These are phyloP conservation scores for Drosophila histrio DNA, from an alignment of 2,888 invertebrate genomes.

Conservation along the genomic window DNA sequence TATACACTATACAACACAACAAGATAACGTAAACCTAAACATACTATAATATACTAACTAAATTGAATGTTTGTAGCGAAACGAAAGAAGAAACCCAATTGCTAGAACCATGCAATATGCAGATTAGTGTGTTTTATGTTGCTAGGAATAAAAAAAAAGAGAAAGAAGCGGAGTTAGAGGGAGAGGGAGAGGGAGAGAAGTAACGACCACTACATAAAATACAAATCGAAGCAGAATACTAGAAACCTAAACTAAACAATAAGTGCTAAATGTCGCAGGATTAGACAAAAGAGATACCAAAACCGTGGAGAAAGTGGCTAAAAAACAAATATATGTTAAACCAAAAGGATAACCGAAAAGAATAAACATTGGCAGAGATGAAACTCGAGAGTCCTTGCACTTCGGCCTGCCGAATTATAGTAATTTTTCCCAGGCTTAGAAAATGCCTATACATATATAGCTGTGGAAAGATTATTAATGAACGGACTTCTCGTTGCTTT, in stretches of 20 bases:
- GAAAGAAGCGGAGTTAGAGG: neutral
- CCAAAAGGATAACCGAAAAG: slow-evolving; percentile 33
- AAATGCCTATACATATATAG: neutral
- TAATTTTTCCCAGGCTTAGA: slow-evolving; percentile 12
- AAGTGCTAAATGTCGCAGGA: slow-evolving; percentile 54
- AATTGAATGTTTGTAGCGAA: slow-evolving; percentile 75
- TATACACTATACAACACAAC: slow-evolving; percentile 39
- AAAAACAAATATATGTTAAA: slow-evolving; percentile 39
- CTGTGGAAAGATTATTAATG: slow-evolving; percentile 6
- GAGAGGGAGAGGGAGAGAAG: neutral
- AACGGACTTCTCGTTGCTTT: slow-evolving; percentile 31
- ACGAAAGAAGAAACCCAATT: slow-evolving; percentile 42
- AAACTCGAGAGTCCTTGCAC: neutral
- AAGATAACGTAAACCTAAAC: slow-evolving; percentile 45
- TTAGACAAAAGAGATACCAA: slow-evolving; percentile 70
- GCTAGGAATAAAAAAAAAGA: slow-evolving; percentile 12
- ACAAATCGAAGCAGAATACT: slow-evolving; percentile 35
- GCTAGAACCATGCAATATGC: slow-evolving; percentile 44
- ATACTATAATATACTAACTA: slow-evolving; percentile 51
- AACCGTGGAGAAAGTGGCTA: slow-evolving; percentile 44
- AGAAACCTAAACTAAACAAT: slow-evolving; percentile 48
- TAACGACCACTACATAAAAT: slow-evolving; percentile 38
- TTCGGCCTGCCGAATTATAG: slow-evolving; percentile 32
- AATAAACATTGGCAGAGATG: slow-evolving; percentile 25
- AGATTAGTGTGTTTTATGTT: slow-evolving; percentile 52